Percentiles rank a stretch among this genome's conserved stretches.
phyloP scores from a whole-genome alignment of 2,797 vertebrate genomes.

The Triplophysa bombifrons region DNA sequence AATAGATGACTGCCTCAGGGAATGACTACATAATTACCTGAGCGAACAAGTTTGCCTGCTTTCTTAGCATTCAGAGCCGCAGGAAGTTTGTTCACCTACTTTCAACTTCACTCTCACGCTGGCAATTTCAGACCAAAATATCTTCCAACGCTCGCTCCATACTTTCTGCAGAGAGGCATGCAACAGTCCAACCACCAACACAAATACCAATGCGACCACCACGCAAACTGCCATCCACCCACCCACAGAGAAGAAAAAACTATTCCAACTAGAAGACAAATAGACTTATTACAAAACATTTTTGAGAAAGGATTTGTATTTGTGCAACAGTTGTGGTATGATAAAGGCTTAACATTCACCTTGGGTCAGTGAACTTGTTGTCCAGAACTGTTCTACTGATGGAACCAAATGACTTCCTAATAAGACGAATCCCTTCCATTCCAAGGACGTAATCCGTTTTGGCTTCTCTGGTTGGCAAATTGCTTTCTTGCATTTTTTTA shows the following conservation, averaged over 20 bases:
- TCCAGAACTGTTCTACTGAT: neutral
- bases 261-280: neutral
- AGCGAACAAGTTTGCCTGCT: conserved; percentile 4
- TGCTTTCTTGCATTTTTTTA: neutral
- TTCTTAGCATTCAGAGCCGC: conserved; percentile 3
- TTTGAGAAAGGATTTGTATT: conserved; percentile 27
- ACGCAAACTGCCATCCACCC: conserved; percentile 2
- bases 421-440: neutral
- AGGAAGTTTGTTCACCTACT: conserved; percentile 4
- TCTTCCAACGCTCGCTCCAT: neutral
- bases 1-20: neutral
- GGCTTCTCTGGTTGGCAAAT: neutral
- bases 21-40: neutral
- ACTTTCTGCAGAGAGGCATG: conserved; percentile 14
- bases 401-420: neutral
- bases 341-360: conserved; percentile 10
- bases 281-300: neutral
- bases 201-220: neutral
- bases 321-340: conserved; percentile 5
- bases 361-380: neutral
- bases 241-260: conserved; percentile 3
- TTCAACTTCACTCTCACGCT: conserved; percentile 4
- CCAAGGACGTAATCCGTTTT: neutral
- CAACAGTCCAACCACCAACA: neutral
- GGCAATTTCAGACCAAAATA: conserved; percentile 19